Conservation (phyloP, 2,888 invertebrate species). For the Leucophora obtusa region DNA sequence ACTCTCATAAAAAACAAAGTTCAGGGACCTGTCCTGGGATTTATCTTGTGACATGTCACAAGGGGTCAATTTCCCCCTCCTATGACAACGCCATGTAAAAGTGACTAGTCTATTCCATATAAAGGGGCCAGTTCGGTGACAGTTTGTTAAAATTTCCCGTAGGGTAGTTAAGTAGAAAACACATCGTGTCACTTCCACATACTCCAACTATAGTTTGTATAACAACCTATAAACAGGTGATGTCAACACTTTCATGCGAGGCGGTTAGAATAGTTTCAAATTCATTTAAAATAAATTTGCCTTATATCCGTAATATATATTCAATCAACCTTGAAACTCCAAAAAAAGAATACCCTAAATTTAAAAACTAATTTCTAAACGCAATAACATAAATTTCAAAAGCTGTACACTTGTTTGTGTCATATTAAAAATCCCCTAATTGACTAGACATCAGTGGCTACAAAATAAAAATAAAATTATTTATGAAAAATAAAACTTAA, state of each 20-base stretch:
- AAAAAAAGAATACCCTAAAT: constrained; percentile 10
- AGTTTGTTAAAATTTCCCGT: no score
- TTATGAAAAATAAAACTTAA: constrained; percentile 15
- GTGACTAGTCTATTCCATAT: no score
- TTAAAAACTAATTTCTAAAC: constrained; percentile 19
- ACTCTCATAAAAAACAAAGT: no score
- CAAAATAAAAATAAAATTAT: constrained; percentile 16
- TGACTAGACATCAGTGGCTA: constrained; percentile 4
- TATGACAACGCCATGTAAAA: no score
- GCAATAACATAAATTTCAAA: constrained; percentile 49
- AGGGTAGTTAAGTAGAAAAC: no score
- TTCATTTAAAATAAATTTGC: constrained; percentile 40
- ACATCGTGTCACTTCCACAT: neutral
- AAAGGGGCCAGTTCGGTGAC: no score
- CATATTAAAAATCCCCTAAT: constrained; percentile 3
- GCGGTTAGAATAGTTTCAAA: neutral
- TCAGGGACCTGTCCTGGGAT: no score
- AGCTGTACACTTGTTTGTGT: constrained; percentile 46
- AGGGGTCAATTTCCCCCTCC: no score
- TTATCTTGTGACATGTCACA: no score
- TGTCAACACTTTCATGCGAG: constrained; percentile 42
- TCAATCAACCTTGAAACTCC: constrained; percentile 59
- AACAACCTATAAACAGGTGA: constrained; percentile 38
- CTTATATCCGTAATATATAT: constrained; percentile 49
- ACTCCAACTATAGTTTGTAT: neutral